Evolutionary conservation across 2,797 vertebrate genomes (phyloP).

Genomic region (Sphenopsis melanotis): DNA sequence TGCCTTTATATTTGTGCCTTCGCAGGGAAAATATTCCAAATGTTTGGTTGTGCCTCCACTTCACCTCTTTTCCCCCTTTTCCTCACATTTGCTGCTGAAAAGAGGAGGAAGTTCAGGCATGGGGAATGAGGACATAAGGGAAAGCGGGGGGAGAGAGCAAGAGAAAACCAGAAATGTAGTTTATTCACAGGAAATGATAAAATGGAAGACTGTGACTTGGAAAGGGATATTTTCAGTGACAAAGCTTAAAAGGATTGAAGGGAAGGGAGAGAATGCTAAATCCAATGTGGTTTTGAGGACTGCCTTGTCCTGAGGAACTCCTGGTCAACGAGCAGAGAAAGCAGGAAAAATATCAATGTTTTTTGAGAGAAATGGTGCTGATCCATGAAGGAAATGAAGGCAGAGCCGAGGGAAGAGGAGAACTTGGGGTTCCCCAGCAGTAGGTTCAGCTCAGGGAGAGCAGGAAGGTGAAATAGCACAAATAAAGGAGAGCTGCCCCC

Average conservation of each 20-base stretch:
- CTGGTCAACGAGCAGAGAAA: not conserved
- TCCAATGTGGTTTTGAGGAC: fast-evolving
- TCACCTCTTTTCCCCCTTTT: not conserved
- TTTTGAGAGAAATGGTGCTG: not conserved
- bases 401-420: not conserved
- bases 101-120: not conserved
- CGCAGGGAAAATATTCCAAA: not conserved
- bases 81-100: not conserved
- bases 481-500: not conserved
- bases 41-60: not conserved
- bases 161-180: not conserved
- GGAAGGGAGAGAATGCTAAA: not conserved
- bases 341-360: fast-evolving
- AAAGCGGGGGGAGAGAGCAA: not conserved
- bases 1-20: not conserved
- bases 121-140: not conserved
- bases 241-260: not conserved
- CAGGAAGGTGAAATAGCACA: not conserved
- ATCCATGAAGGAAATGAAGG: not conserved
- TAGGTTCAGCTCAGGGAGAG: not conserved
- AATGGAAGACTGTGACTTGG: not conserved
- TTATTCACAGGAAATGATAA: not conserved
- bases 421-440: not conserved
- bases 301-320: not conserved
- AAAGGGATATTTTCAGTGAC: not conserved